Evolutionary conservation across 2,888 invertebrate species (phyloP).

Genomic region (Ischnus inquisitorius): DNA sequence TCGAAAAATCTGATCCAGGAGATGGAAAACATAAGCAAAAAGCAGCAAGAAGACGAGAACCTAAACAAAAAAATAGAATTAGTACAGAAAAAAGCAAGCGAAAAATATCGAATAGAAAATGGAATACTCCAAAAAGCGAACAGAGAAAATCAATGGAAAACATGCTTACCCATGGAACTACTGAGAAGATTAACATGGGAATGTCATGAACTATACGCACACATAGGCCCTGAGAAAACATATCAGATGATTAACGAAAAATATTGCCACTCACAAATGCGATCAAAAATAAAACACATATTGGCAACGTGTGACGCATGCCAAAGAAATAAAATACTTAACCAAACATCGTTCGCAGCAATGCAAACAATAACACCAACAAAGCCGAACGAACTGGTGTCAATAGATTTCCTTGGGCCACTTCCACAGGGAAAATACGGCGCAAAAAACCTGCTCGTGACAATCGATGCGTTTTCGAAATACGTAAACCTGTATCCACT

Average conservation of each 20-base stretch:
- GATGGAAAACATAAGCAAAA: neutral
- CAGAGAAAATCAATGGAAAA: neutral
- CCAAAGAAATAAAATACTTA: slow-evolving; percentile 40
- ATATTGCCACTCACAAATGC: slow-evolving; percentile 9
- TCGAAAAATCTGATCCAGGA: neutral
- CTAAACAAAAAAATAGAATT: neutral
- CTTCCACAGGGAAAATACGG: slow-evolving; percentile 49
- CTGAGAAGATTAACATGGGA: neutral
- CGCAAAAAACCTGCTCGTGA: slow-evolving; percentile 49
- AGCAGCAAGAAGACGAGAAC: neutral
- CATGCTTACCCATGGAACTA: neutral
- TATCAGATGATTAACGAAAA: neutral
- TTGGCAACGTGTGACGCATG: slow-evolving; percentile 33
- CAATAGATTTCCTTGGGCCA: slow-evolving; percentile 66
- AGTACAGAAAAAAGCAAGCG: neutral
- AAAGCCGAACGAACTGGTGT: slow-evolving; percentile 46
- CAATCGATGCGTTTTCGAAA: slow-evolving; percentile 57
- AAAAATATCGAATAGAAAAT: neutral
- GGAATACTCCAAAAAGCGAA: neutral
- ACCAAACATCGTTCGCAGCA: neutral
- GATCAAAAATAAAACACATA: neutral
- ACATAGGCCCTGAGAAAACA: neutral
- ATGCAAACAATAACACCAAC: slow-evolving; percentile 22
- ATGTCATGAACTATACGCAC: neutral
- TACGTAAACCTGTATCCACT: slow-evolving; percentile 55